Conservation (phyloP, 2,113 vertebrate genomes). For the Saccopteryx bilineata region DNA sequence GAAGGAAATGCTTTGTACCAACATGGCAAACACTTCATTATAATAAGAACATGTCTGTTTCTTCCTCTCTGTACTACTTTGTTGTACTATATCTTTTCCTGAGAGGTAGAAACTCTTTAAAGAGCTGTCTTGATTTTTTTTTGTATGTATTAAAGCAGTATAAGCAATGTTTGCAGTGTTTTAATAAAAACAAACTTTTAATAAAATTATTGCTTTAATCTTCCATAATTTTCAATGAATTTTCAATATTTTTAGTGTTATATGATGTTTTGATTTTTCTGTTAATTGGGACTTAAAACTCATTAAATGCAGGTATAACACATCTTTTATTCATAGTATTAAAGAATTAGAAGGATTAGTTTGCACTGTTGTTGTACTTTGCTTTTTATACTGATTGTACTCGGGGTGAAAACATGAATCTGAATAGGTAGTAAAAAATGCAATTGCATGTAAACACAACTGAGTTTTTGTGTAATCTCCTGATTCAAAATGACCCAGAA, state of each 20-base stretch:
- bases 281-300: conserved; percentile 40
- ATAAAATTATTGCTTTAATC: conserved; percentile 9
- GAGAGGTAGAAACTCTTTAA: conserved; percentile 24
- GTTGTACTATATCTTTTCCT: conserved; percentile 48
- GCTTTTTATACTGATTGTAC: conserved; percentile 48
- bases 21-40: conserved; percentile 77
- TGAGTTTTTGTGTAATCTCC: conserved; percentile 48
- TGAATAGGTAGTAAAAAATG: conserved; percentile 29
- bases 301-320: conserved; percentile 41
- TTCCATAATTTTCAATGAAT: background rate
- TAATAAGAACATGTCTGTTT: conserved; percentile 78
- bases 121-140: conserved; percentile 39
- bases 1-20: conserved; percentile 86
- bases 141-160: background rate
- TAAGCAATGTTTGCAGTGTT: conserved; percentile 13
- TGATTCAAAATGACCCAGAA: conserved; percentile 46
- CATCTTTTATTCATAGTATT: conserved; percentile 4
- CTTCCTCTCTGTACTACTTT: conserved; percentile 58
- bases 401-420: conserved; percentile 26
- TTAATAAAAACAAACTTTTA: conserved; percentile 47
- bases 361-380: background rate
- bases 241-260: conserved; percentile 47
- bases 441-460: conserved; percentile 22
- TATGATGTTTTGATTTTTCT: background rate
- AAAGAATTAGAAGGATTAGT: conserved; percentile 13